Evolutionary conservation across 2,797 vertebrate genomes (phyloP).

Genomic region (Gallinago stenura): DNA sequence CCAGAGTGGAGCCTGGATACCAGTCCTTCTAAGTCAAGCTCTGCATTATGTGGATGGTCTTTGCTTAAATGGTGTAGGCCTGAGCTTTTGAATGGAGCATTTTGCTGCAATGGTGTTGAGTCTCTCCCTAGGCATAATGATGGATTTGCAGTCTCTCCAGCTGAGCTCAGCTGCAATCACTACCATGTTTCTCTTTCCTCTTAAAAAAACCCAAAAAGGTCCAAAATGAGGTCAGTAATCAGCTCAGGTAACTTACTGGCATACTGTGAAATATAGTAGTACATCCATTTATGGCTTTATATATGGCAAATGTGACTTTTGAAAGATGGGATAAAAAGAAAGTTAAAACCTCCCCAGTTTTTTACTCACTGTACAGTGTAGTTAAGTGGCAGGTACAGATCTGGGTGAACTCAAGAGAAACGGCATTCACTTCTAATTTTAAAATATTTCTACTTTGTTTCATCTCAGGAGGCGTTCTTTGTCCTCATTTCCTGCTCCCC

Average conservation of each 20-base stretch:
- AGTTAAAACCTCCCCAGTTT: not conserved
- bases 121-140: not conserved
- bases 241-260: not conserved
- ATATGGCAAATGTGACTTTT: not conserved
- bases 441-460: constrained; percentile 37
- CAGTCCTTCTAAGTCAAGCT: not conserved
- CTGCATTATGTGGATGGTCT: not conserved
- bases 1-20: not conserved
- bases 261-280: not conserved
- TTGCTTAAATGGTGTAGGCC: not conserved
- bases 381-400: not conserved
- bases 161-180: not conserved
- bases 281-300: not conserved
- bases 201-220: not conserved
- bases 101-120: not conserved
- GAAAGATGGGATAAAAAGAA: not conserved
- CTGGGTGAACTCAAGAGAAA: not conserved
- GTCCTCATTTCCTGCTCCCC: constrained; percentile 84
- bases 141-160: not conserved
- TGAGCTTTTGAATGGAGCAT: not conserved
- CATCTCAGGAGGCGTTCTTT: constrained; percentile 86
- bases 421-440: not conserved
- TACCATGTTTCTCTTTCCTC: not conserved
- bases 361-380: not conserved
- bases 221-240: not conserved